Percentiles rank a stretch among this genome's conserved stretches.
Evolutionary conservation across 2,888 invertebrate genomes (phyloP).

Genomic region (Lasioglossum leucozonium): DNA sequence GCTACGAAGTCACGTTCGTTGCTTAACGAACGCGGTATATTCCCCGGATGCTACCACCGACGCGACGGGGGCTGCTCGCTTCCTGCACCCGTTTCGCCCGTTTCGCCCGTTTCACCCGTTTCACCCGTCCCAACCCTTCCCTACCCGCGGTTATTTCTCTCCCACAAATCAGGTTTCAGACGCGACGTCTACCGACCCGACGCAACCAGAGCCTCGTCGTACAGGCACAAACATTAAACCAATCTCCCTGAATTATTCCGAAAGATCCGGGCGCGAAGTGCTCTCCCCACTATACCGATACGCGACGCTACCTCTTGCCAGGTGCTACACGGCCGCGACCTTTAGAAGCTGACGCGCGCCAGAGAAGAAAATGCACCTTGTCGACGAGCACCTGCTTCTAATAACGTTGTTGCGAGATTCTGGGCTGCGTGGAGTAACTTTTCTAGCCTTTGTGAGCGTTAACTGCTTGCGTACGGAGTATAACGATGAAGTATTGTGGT

Average conservation of each 20-base stretch:
- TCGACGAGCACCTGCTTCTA: background rate
- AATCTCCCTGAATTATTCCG: constrained; percentile 72
- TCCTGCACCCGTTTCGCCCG: too few relatives aligned
- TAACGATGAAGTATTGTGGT: too few relatives aligned
- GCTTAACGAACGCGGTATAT: constrained; percentile 72
- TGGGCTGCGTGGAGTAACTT: background rate
- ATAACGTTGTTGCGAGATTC: background rate
- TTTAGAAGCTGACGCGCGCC: background rate
- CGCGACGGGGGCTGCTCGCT: too few relatives aligned
- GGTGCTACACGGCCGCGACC: background rate
- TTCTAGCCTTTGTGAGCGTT: background rate
- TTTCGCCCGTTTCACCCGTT: constrained; percentile 20
- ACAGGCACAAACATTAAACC: constrained; percentile 70
- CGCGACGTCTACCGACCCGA: constrained; percentile 34
- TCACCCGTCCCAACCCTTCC: background rate
- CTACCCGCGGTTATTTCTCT: constrained; percentile 57
- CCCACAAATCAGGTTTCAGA: constrained; percentile 57
- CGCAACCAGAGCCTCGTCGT: constrained; percentile 9
- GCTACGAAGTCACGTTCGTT: constrained; percentile 75
- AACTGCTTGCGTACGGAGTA: background rate
- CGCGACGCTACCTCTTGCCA: background rate
- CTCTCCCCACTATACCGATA: constrained; percentile 38
- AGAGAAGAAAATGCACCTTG: background rate
- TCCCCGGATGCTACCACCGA: constrained; percentile 18
- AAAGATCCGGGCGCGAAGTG: constrained; percentile 66